These are phyloP conservation scores for Clanis bilineata DNA, from an alignment of 2,888 invertebrate species.

Conservation along the genomic window DNA sequence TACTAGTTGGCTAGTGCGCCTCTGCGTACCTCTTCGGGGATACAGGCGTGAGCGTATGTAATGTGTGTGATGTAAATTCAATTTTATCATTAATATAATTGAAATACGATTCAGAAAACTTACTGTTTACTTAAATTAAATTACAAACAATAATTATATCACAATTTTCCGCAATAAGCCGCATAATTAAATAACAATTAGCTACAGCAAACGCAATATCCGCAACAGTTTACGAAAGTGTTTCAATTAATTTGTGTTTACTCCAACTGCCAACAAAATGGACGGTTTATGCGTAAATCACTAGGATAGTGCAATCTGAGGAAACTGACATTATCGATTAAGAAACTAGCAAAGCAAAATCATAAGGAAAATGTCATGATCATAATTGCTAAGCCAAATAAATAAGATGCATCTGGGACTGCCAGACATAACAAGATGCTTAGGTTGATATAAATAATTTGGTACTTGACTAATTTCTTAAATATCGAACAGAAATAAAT, in stretches of 20 bases:
- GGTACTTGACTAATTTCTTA: too few relatives aligned
- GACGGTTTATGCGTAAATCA: not conserved
- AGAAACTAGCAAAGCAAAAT: not conserved
- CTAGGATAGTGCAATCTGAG: not conserved
- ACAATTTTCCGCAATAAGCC: not conserved
- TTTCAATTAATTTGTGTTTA: slow-evolving; percentile 22
- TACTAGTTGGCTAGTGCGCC: too few relatives aligned
- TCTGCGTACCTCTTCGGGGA: too few relatives aligned
- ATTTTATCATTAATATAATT: too few relatives aligned
- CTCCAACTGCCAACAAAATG: slow-evolving; percentile 7
- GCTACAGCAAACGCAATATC: slow-evolving; percentile 33
- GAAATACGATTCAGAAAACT: too few relatives aligned
- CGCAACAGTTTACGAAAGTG: slow-evolving; percentile 35
- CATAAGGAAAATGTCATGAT: not conserved
- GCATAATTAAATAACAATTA: not conserved
- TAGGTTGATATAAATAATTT: not conserved
- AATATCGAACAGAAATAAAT: too few relatives aligned
- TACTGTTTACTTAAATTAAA: not conserved
- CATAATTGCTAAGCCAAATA: not conserved
- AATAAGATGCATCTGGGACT: not conserved
- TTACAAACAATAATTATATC: not conserved
- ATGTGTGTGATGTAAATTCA: too few relatives aligned
- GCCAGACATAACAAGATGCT: not conserved
- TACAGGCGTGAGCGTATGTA: too few relatives aligned
- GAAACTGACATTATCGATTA: not conserved